Evolutionary conservation across 2,888 invertebrate species (phyloP), one percentile per base, ranked within the genome.

Genomic region (Drosophila subquinaria): DNA sequence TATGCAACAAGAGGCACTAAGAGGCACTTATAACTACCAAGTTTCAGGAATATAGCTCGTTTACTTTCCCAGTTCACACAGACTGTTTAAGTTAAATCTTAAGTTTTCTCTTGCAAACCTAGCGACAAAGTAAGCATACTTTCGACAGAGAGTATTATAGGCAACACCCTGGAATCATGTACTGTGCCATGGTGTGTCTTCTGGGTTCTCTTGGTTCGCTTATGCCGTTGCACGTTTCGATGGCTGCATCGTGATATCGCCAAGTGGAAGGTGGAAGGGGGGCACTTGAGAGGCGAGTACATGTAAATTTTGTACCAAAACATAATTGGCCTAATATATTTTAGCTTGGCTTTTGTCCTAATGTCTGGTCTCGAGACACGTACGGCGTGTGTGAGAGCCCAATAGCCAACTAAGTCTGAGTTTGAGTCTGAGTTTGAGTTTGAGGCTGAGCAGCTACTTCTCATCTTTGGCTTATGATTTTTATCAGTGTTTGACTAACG

Each of bases 271-370:
- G 13, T 33, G 47, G 61, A 53, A 43, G 47, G 64, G 65, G 76
- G 65, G 78, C 84, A 88, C 87, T 89, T 77, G 84, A 86, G 69
- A 83, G 71, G 71, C 78, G 67, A 65, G 69, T 71, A 65, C 67
- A 81, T 90, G 90, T 88, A 82, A 72, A 90, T 89, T 85, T 88
- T 50, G 20, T 27, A 40, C 35, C 69, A 13, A 60, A 88, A 81
- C 83, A 90, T 90, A 86, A 86, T 90, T 86, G 90, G 87, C 87
- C 90, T 74, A 90, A 86, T 86, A 90, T 81, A 76, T 79, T 81
- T 83, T 57, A 73, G 82, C 72, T 71, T 72, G 76, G 65, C 68
- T 62, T 63, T 63, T 69, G 66, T 77, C 64, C 61, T 60, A 72
- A 68, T 60, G 83, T 69, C 63, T 69, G 74, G 48, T 48, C 65